phyloP scores from a whole-genome alignment of 2,113 vertebrate genomes.

The Rhinogobius similis region DNA sequence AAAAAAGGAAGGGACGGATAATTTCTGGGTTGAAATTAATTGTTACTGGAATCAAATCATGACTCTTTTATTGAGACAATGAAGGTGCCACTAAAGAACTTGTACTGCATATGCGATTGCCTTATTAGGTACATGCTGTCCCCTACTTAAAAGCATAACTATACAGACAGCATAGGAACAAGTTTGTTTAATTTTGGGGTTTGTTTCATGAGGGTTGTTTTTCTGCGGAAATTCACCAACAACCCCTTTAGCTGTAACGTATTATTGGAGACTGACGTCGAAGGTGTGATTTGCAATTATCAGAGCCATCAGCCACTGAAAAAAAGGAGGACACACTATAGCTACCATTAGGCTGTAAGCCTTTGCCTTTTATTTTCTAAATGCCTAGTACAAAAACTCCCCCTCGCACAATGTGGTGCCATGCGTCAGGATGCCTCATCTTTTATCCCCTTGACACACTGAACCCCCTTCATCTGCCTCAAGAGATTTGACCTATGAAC shows the following conservation, averaged over 20 bases:
- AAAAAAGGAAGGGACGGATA: too few species aligned
- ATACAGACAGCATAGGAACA: background rate
- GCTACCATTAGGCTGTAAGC: background rate
- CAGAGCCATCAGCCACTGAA: too few species aligned
- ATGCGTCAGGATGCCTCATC: constrained; percentile 70
- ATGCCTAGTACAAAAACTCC: constrained; percentile 60
- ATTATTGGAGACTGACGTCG: too few species aligned
- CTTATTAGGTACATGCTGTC: background rate
- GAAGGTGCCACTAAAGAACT: too few species aligned
- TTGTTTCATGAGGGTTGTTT: background rate
- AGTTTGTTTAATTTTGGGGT: background rate
- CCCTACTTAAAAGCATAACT: background rate
- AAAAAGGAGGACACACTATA: background rate
- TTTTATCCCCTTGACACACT: constrained; percentile 58
- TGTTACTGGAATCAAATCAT: too few species aligned
- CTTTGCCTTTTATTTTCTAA: background rate
- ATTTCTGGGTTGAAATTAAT: too few species aligned
- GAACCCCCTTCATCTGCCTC: constrained; percentile 37
- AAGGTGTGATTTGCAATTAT: too few species aligned
- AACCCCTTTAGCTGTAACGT: too few species aligned
- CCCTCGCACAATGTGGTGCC: constrained; percentile 32
- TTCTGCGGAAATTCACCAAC: too few species aligned
- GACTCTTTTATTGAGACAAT: too few species aligned
- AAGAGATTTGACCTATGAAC: constrained; percentile 55
- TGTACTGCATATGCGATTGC: too few species aligned